These are phyloP conservation scores for Microvelia longipes DNA, from an alignment of 1,140 invertebrate species.

Conservation along the genomic window DNA sequence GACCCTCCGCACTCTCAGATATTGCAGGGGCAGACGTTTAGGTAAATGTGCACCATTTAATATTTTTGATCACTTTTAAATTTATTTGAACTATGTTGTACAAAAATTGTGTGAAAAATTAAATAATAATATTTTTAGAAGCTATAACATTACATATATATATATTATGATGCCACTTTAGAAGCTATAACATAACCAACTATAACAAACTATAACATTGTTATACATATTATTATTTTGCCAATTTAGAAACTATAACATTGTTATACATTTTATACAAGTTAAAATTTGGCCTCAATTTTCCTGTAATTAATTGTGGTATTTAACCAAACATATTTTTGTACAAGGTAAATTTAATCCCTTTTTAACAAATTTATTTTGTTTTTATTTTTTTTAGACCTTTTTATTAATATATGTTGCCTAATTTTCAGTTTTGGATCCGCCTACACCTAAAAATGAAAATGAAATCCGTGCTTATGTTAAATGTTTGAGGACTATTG, in stretches of 20 bases:
- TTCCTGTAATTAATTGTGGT: too few species aligned
- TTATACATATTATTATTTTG: too few species aligned
- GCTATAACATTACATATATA: not conserved
- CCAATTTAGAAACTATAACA: too few species aligned
- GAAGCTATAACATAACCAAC: too few species aligned
- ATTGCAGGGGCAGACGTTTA: slow-evolving; percentile 51
- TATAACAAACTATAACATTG: too few species aligned
- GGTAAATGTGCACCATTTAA: slow-evolving; percentile 33
- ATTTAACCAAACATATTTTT: too few species aligned
- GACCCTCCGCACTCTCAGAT: slow-evolving; percentile 58
- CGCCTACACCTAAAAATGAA: slow-evolving; percentile 50
- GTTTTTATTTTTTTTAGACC: slow-evolving; percentile 13
- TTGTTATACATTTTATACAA: too few species aligned
- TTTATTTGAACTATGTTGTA: not conserved
- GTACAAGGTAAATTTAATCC: slow-evolving; percentile 1
- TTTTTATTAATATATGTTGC: not conserved
- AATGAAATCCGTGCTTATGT: slow-evolving; percentile 46
- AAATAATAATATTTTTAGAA: not conserved
- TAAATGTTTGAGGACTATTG: slow-evolving; percentile 52
- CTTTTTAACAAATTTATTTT: not conserved
- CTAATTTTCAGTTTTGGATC: slow-evolving; percentile 39
- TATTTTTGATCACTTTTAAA: too few species aligned
- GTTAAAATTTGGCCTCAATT: too few species aligned
- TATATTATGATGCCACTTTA: too few species aligned
- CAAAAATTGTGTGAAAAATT: not conserved